Evolutionary conservation across 35 echinoderm and acorn worm genomes (phyloP).

Genomic region (Amphiura filiformis): DNA sequence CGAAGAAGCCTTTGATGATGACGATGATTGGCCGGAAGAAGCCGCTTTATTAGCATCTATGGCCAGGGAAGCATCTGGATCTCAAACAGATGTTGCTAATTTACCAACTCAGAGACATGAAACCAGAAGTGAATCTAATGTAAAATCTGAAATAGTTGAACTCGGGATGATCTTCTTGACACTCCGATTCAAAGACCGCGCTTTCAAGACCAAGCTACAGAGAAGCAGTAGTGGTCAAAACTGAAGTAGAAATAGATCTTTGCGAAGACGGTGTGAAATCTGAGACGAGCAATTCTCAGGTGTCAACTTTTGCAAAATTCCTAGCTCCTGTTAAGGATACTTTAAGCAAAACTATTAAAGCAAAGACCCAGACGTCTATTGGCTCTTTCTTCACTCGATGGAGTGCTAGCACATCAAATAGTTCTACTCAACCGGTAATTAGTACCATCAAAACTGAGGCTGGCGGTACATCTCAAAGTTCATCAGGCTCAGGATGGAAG

Average conservation of each 20-base stretch:
- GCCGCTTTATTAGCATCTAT: background rate
- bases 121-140: too few species aligned
- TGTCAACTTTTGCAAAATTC: background rate
- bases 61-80: background rate
- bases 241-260: too few species aligned
- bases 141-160: conserved; percentile 1
- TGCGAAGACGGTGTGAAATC: too few species aligned
- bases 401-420: background rate
- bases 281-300: background rate
- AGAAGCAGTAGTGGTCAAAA: too few species aligned
- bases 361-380: background rate
- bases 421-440: background rate
- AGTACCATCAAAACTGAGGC: background rate
- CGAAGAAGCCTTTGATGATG: background rate
- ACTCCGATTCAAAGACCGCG: too few species aligned
- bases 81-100: too few species aligned
- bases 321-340: background rate
- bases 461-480: background rate
- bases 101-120: too few species aligned
- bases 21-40: conserved; percentile 3
- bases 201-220: too few species aligned
- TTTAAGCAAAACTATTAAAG: too few species aligned
- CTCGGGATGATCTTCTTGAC: background rate
- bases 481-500: background rate
- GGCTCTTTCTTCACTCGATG: background rate